These are phyloP conservation scores for Lophius piscatorius DNA, from an alignment of 2,113 vertebrate species.

Conservation along the genomic window DNA sequence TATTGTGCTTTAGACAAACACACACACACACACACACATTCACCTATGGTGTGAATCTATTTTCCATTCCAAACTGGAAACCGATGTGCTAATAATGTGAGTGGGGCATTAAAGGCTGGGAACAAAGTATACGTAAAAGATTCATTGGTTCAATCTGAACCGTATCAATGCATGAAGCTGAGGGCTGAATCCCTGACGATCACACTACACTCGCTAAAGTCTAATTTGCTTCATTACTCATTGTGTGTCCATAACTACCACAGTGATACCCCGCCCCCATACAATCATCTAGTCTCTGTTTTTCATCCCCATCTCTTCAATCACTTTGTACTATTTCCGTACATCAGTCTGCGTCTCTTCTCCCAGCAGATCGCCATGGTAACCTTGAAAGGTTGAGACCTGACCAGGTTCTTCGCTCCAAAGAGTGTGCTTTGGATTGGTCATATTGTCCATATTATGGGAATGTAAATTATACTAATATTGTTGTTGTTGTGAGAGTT, in stretches of 20 bases:
- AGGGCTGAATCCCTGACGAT: constrained; percentile 59
- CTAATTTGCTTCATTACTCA: constrained; percentile 22
- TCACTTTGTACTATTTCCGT: constrained; percentile 29
- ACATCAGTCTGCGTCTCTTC: constrained; percentile 14
- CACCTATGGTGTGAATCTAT: constrained; percentile 34
- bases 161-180: constrained; percentile 50
- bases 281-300: constrained; percentile 5
- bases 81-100: constrained; percentile 36
- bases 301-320: constrained; percentile 5
- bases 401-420: neutral
- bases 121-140: constrained; percentile 45
- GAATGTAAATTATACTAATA: neutral
- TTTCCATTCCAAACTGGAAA: constrained; percentile 49
- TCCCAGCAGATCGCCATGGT: constrained; percentile 56
- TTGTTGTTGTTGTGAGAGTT: no score
- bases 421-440: constrained; percentile 4
- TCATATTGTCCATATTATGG: constrained; percentile 1
- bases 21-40: constrained; percentile 42
- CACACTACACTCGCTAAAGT: constrained; percentile 35
- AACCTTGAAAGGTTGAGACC: constrained; percentile 38
- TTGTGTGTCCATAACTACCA: constrained; percentile 11
- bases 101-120: constrained; percentile 16
- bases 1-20: constrained; percentile 56
- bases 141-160: constrained; percentile 67
- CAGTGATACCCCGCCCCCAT: constrained; percentile 10